Conservation (phyloP, 2,113 vertebrate genomes). For the Charadrius vociferus region DNA sequence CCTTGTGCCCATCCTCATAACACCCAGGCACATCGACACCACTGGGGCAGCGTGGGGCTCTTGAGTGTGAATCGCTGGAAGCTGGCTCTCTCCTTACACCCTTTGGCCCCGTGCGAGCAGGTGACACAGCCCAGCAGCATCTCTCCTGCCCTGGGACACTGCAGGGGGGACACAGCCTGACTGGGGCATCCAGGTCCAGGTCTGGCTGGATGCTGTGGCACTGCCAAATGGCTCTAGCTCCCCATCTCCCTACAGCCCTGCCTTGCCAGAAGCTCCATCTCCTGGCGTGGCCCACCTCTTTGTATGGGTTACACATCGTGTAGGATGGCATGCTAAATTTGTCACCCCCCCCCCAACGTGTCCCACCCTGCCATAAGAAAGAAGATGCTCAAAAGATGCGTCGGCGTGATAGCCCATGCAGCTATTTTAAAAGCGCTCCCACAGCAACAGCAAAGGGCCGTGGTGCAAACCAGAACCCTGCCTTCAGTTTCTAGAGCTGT, state of each 20-base stretch:
- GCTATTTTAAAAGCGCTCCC: slow-evolving; percentile 16
- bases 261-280: background rate
- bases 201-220: background rate
- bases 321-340: slow-evolving; percentile 18
- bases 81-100: background rate
- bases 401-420: background rate
- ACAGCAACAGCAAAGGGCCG: background rate
- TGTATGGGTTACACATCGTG: background rate
- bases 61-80: background rate
- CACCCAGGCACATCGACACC: too few relatives aligned
- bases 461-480: background rate
- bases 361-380: background rate
- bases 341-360: background rate
- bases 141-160: background rate
- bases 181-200: accelerated
- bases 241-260: background rate
- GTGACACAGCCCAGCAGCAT: too few relatives aligned
- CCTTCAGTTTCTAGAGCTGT: background rate
- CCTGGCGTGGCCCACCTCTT: background rate
- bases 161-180: background rate
- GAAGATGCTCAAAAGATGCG: background rate
- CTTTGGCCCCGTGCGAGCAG: background rate
- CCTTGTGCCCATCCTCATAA: accelerated
- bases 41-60: accelerated
- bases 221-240: too few relatives aligned